These are phyloP conservation scores for Fratercula arctica DNA, from an alignment of 2,797 vertebrate genomes.

Conservation along the genomic window DNA sequence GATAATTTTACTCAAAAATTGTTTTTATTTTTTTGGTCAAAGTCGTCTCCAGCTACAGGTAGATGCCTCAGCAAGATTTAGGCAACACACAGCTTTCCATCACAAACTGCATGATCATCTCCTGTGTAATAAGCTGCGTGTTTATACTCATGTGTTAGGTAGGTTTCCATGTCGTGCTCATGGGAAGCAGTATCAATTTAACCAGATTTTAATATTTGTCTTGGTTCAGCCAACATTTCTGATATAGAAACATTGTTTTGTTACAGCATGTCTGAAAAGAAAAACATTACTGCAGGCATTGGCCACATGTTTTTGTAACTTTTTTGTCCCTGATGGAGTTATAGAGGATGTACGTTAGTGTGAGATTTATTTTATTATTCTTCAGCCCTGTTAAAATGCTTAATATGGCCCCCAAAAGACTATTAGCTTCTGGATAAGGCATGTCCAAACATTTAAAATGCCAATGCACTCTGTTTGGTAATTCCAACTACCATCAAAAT, in stretches of 20 bases:
- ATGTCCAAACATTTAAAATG: background rate
- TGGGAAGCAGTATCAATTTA: background rate
- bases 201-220: background rate
- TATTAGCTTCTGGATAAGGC: background rate
- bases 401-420: background rate
- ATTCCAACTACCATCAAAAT: background rate
- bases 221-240: background rate
- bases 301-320: background rate
- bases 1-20: background rate
- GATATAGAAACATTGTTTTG: background rate
- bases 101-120: background rate
- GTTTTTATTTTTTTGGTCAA: background rate
- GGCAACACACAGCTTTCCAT: background rate
- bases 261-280: background rate
- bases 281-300: background rate
- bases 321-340: background rate
- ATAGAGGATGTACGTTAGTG: background rate
- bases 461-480: background rate
- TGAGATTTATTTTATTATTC: background rate
- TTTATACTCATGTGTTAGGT: fast-evolving
- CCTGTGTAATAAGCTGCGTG: fast-evolving
- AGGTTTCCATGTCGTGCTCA: background rate
- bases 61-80: background rate
- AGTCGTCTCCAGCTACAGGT: background rate
- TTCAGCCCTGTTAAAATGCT: background rate